A percentile compares a stretch with the other conserved stretches of the same genome.
Evolutionary conservation across 2,797 vertebrate genomes (phyloP).

Genomic region (Neosilurus mollespiculum): DNA sequence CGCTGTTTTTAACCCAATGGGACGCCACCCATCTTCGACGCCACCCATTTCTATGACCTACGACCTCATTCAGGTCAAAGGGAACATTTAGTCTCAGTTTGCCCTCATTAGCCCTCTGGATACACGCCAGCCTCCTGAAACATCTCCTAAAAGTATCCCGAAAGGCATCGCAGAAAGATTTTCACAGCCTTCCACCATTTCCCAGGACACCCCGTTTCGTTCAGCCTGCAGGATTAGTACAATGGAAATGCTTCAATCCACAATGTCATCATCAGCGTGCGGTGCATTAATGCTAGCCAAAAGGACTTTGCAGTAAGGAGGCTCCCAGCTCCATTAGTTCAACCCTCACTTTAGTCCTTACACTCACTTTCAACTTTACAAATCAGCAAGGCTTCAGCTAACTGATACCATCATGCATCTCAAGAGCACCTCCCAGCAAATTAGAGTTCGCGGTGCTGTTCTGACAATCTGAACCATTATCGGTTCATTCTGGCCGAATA

Average conservation of each 20-base stretch:
- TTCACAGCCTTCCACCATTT: neutral
- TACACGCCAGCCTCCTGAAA: neutral
- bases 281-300: constrained; percentile 61
- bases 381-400: neutral
- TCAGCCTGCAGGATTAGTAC: constrained; percentile 49
- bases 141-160: neutral
- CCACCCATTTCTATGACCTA: neutral
- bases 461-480: neutral
- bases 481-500: too few species aligned
- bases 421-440: neutral
- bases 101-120: neutral
- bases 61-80: constrained; percentile 8
- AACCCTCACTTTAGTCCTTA: constrained; percentile 53
- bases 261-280: constrained; percentile 39
- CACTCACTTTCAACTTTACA: constrained; percentile 3
- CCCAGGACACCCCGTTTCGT: constrained; percentile 49
- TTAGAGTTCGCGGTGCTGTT: neutral
- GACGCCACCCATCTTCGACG: neutral
- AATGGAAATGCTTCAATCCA: constrained; percentile 56
- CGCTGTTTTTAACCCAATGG: constrained; percentile 19
- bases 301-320: constrained; percentile 58
- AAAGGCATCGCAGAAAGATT: neutral
- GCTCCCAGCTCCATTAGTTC: constrained; percentile 65
- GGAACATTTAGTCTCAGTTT: neutral
- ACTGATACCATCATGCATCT: constrained; percentile 16